A percentile compares a stretch with the other conserved stretches of the same genome.
These are phyloP conservation scores for Pyrochroa serraticornis DNA, from an alignment of 2,888 invertebrate genomes.

Conservation along the genomic window DNA sequence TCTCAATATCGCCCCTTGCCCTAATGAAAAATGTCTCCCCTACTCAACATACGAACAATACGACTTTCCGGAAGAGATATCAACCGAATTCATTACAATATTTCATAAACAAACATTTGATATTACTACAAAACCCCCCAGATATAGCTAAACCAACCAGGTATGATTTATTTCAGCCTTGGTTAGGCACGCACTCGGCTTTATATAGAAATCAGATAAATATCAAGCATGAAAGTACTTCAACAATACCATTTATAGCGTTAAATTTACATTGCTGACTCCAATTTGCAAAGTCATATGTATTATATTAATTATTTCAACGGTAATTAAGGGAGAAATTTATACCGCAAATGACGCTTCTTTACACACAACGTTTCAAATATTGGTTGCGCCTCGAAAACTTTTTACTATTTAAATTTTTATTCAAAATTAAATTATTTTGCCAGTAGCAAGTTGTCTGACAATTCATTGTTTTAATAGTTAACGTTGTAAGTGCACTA, in stretches of 20 bases:
- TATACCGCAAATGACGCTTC: not conserved
- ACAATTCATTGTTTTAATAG: no score
- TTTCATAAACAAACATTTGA: constrained; percentile 3
- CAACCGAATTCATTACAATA: not conserved
- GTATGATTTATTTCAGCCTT: constrained; percentile 19
- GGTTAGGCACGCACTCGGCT: constrained; percentile 21
- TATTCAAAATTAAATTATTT: no score
- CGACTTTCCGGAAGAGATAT: not conserved
- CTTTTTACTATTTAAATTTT: no score
- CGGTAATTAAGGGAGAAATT: not conserved
- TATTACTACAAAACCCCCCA: not conserved
- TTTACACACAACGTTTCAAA: not conserved
- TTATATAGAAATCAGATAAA: constrained; percentile 22
- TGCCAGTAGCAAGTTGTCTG: no score
- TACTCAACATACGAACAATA: not conserved
- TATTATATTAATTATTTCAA: not conserved
- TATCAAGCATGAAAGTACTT: constrained; percentile 15
- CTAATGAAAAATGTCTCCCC: no score
- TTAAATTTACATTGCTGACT: constrained; percentile 13
- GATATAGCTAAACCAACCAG: constrained; percentile 3
- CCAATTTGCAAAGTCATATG: no score
- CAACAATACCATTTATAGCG: constrained; percentile 14
- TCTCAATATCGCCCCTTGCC: no score
- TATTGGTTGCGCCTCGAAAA: not conserved
- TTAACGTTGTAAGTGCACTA: no score